Conservation (phyloP, 2,797 vertebrate genomes). For the Tokudaia tokunoshimensis region DNA sequence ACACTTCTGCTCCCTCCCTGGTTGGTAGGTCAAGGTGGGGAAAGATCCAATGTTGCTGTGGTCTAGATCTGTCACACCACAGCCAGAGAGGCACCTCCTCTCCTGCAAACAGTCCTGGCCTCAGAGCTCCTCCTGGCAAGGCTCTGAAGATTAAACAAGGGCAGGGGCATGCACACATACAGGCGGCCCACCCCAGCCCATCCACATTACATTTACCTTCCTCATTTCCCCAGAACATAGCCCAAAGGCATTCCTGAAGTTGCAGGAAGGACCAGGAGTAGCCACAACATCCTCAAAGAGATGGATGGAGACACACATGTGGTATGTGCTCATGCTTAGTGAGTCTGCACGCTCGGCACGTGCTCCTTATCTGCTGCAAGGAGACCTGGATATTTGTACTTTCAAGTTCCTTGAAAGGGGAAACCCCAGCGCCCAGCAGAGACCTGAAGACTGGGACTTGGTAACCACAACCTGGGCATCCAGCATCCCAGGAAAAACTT, state of each 20-base stretch:
- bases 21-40: not conserved
- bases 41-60: not conserved
- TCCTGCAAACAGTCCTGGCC: not conserved
- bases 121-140: slow-evolving; percentile 19
- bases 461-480: not conserved
- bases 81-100: not conserved
- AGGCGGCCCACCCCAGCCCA: not conserved
- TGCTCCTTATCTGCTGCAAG: not conserved
- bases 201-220: not conserved
- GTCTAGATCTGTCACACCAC: not conserved
- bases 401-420: slow-evolving; percentile 55
- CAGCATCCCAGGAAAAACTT: not conserved
- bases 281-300: not conserved
- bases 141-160: slow-evolving; percentile 58
- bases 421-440: not conserved
- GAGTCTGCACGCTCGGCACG: not conserved
- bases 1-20: not conserved
- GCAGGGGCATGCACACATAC: not conserved
- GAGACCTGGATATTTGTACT: not conserved
- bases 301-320: not conserved
- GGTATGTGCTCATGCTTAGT: not conserved
- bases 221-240: not conserved
- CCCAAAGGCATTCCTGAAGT: not conserved
- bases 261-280: not conserved
- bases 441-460: not conserved